Percentiles rank a stretch among this genome's conserved stretches.
phyloP scores from a whole-genome alignment of 2,888 invertebrate genomes.

The Megalurothrips usitatus region DNA sequence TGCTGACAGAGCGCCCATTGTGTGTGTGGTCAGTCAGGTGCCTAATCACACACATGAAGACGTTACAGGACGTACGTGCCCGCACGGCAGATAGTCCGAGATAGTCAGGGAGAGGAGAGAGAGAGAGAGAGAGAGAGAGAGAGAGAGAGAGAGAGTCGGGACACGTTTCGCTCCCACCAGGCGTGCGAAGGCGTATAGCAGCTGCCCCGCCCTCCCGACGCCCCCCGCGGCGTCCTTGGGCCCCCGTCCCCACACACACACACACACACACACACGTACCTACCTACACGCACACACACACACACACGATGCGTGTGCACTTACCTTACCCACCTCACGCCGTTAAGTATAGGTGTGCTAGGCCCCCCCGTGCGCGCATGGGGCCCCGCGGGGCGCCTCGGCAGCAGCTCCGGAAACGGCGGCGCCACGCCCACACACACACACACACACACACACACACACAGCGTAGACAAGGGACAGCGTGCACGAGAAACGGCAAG shows the following conservation, averaged over 20 bases:
- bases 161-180: neutral
- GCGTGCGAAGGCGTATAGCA: conserved; percentile 2
- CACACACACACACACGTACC: neutral
- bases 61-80: neutral
- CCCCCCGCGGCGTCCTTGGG: neutral
- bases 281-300: neutral
- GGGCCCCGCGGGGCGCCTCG: neutral
- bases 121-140: conserved; percentile 1
- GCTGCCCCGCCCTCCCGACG: neutral
- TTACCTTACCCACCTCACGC: conserved; percentile 4
- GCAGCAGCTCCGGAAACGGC: neutral
- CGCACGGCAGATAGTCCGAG: too few species aligned
- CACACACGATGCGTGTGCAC: neutral
- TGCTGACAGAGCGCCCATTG: neutral
- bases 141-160: neutral
- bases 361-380: neutral
- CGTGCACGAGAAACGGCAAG: neutral
- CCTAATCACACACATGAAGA: conserved; percentile 3
- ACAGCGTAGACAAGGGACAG: neutral
- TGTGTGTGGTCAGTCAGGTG: neutral
- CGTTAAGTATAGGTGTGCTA: conserved; percentile 15
- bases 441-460: neutral
- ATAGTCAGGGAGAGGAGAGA: neutral
- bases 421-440: neutral
- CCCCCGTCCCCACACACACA: neutral